Evolutionary conservation across 2,888 invertebrate species (phyloP).

Genomic region (Dicranocentrus wangi): DNA sequence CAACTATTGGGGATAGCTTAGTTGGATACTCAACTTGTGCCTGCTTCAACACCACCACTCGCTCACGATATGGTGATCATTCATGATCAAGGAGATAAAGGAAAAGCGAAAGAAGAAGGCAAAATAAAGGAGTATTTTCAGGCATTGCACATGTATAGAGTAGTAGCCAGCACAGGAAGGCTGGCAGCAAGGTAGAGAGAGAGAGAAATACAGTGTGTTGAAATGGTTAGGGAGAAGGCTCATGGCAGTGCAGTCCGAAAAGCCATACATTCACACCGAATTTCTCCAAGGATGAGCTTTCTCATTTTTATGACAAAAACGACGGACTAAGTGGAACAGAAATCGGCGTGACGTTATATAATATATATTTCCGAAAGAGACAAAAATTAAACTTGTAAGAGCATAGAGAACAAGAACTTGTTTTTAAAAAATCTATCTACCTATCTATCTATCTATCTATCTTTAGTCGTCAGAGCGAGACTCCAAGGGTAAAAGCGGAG

Average conservation of each 20-base stretch:
- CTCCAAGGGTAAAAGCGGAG: too few relatives aligned
- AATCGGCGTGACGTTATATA: too few relatives aligned
- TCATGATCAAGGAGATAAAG: conserved; percentile 20
- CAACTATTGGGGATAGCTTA: not conserved
- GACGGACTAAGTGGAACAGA: not conserved
- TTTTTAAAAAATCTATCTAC: too few relatives aligned
- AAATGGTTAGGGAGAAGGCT: not conserved
- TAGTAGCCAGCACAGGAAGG: too few relatives aligned
- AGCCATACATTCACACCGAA: not conserved
- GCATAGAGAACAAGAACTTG: too few relatives aligned
- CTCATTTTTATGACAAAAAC: not conserved
- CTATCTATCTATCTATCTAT: too few relatives aligned
- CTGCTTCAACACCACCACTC: too few relatives aligned
- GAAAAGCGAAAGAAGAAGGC: not conserved
- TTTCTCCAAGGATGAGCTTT: not conserved
- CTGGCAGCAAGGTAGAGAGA: not conserved
- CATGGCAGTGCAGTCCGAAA: conserved; percentile 2
- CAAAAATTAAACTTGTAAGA: too few relatives aligned
- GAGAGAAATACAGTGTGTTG: not conserved
- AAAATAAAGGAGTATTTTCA: not conserved
- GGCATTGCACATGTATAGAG: not conserved
- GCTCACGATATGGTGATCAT: conserved; percentile 15
- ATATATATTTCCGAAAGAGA: too few relatives aligned
- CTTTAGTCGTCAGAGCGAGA: too few relatives aligned
- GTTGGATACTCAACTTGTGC: not conserved